Evolutionary conservation across 2,888 invertebrate genomes (phyloP), one percentile per base, ranked within the genome.

Genomic region (Tetragonisca angustula): DNA sequence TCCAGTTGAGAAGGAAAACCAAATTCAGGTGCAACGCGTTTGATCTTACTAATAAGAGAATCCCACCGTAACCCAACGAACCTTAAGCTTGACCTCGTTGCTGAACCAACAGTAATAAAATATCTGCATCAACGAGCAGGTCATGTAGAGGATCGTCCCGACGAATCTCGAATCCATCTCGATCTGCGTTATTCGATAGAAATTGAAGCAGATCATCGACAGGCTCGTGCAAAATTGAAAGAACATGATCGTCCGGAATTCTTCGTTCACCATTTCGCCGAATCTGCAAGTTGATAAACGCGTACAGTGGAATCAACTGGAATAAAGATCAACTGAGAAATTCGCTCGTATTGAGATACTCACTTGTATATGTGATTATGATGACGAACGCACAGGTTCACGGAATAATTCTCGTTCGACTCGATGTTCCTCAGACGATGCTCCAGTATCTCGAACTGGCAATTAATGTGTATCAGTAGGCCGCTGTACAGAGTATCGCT

Each of bases 371-470:
- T 61, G 19, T 19, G 27, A 61, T 61, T 27, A 17, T 61, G 61
- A 27, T 61, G 61, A 61, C 27, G 61, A 19, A 61, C 61, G 11
- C 61, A 61, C 32, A 32, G 27, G 2, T 11, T 32, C 61, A 61
- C 32, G 0, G 19, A 19, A 19, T 61, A 61, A 61, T 61, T 19
- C 32, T 61, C 4, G 11, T 61, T 32, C 61, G 61, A 61, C 9
- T 19, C 27, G 19, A 61, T 61, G 27, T 61, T 61, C 32, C 27
- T 61, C 61, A 61, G 19, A 61, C 70, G 86, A 52, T 67, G 52
- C 81, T 88, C 0, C 83, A 65, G 71, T 11, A 92, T 88, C 62
- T 91, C 90, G 49, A 92, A 81, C 56, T 92, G 91, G 2, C 89
- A 83, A 49, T 88, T 91, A 32, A 87, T 87, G 64, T 91, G 87